Evolutionary conservation across 2,888 invertebrate genomes (phyloP), one percentile per base, ranked within the genome.

Genomic region (Priocnemis perturbator): DNA sequence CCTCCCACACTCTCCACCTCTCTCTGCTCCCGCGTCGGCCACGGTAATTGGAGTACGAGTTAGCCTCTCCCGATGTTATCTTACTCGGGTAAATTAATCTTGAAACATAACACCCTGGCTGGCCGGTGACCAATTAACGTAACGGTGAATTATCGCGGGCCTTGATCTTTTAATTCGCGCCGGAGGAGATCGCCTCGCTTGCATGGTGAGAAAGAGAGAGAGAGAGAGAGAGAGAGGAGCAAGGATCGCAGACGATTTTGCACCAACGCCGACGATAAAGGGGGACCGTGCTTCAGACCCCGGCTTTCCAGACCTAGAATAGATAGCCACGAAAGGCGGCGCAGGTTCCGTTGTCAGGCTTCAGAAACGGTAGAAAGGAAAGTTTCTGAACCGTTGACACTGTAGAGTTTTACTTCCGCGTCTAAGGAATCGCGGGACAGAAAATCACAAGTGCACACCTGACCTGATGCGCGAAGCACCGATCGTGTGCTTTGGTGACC

Each of bases 61-160:
- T 58, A 63, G 53, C 60, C 60, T 57, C 26, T 69, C 74, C 74
- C 55, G 69, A 67, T 78, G 53, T 60, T 72, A 78, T 78, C 78
- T 76, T 72, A 71, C 70, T 65, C 60, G 70, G 74, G 71, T 76
- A 79, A 79, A 78, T 78, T 79, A 79, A 78, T 78, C 78, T 64
- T 63, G 74, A 62, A 71, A 60, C 74, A 70, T 72, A 69, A 69
- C 71, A 67, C 72, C 59, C 77, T 30, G 48, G 61, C 57, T 19
- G 44, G 58, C 57, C 64, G 61, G 59, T 60, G 60, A 61, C 77
- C 74, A 74, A 78, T 76, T 74, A 72, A 37, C 37, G 37, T 76
- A 78, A 78, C 78, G 78, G 78, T 71, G 65, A 44, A 74, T 76
- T 79, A 78, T 78, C 78, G 69, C 19, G 21, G 37, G 62, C 55